phyloP scores from a whole-genome alignment of 2,797 vertebrate genomes.

The Nasua narica region DNA sequence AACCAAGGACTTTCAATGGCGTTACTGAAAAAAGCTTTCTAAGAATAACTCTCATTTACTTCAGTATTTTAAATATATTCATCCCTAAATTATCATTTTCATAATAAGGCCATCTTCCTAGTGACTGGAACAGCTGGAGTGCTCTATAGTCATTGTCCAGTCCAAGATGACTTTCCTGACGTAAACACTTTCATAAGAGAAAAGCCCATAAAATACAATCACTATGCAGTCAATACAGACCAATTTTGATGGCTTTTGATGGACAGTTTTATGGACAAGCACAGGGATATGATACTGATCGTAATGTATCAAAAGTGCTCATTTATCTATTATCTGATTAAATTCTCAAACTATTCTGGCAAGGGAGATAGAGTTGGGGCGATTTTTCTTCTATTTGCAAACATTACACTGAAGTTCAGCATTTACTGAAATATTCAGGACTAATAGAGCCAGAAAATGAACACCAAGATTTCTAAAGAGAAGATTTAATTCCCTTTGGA shows the following conservation, averaged over 20 bases:
- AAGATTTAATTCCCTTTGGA: background rate
- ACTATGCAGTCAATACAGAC: no score
- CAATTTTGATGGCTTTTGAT: background rate
- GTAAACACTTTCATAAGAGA: background rate
- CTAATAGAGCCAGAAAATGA: background rate
- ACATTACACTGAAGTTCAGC: background rate
- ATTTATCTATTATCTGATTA: background rate
- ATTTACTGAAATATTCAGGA: background rate
- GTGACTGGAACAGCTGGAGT: background rate
- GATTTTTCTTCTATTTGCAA: background rate
- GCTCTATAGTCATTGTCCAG: background rate
- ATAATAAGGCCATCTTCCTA: background rate
- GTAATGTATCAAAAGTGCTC: background rate
- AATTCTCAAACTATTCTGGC: background rate
- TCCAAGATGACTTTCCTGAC: background rate
- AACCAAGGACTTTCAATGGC: background rate
- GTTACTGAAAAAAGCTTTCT: background rate
- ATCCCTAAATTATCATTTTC: background rate
- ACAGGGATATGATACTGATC: background rate
- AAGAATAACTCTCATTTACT: background rate
- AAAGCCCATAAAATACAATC: rapidly evolving
- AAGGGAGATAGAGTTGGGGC: background rate
- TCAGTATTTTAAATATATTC: background rate
- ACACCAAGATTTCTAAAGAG: background rate
- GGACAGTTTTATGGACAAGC: background rate